These are phyloP conservation scores for Pandemis corylana DNA, from an alignment of 2,888 invertebrate genomes.

Conservation along the genomic window DNA sequence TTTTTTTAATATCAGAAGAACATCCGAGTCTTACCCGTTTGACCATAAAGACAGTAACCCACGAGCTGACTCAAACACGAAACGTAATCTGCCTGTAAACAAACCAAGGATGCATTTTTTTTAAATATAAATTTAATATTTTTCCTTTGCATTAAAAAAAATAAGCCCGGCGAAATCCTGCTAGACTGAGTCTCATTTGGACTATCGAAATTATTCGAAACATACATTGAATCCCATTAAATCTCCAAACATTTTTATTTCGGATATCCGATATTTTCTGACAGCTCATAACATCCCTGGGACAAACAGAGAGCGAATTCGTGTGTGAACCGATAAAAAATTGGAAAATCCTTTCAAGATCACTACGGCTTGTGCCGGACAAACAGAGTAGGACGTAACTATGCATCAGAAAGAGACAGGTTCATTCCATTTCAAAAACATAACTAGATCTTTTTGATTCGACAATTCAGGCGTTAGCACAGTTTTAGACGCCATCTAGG, in stretches of 20 bases:
- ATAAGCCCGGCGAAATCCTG: too few relatives aligned
- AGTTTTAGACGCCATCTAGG: background rate
- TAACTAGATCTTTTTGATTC: background rate
- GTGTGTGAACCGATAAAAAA: conserved; percentile 21
- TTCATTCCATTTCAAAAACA: background rate
- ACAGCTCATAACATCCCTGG: too few relatives aligned
- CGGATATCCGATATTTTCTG: too few relatives aligned
- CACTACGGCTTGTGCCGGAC: background rate
- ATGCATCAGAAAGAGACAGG: background rate
- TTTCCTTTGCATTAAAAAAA: too few relatives aligned
- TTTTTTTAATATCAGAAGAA: conserved; percentile 3
- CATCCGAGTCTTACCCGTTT: conserved; percentile 7
- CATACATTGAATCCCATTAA: too few relatives aligned
- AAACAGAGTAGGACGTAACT: background rate
- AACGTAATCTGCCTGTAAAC: conserved; percentile 22
- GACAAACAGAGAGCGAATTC: background rate
- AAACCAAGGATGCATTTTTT: background rate
- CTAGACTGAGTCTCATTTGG: too few relatives aligned
- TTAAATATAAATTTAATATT: too few relatives aligned
- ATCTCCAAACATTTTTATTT: too few relatives aligned
- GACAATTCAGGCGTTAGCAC: background rate
- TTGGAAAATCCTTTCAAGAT: background rate
- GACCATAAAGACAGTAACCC: conserved; percentile 23
- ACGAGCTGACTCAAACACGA: conserved; percentile 15
- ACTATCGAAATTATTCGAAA: too few relatives aligned